Evolutionary conservation across 2,797 vertebrate species (phyloP), one percentile per base, ranked within the genome.

Genomic region (Eulemur rubriventer): DNA sequence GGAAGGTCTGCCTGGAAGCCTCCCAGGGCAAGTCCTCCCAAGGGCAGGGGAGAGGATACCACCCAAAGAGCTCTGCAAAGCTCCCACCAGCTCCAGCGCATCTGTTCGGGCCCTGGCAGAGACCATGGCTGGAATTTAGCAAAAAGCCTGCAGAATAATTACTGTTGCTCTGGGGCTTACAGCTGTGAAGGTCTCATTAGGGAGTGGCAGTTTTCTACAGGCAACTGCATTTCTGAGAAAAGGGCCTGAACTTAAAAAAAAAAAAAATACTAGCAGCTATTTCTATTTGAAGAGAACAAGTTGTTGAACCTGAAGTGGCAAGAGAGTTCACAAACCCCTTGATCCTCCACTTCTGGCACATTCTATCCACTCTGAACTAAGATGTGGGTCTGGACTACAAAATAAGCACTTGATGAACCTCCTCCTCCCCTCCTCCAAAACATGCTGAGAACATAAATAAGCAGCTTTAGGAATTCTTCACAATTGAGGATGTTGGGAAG

Each of bases 151-250:
- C 52, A 80, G 84, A 91, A 57, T 96, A 93, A 96, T 94, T 84
- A 92, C 81, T 89, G 18, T 69, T 92, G 81, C 96, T 90, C 55
- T 97, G 26, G 24, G 46, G 41, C 88, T 16, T 28, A 97, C 98
- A 98, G 97, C 96, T 98, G 98, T 89, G 91, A 79, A 98, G 97
- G 90, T 76, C 96, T 97, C 0, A 0, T 85, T 79, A 98, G 95
- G 93, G 96, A 97, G 97, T 97, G 80, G 94, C 97, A 52, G 30
- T 89, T 0, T 97, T 0, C 94, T 96, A 86, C 96, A 82, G 82
- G 88, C 97, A 97, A 96, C 87, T 90, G 70, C 1, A 0, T 96
- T 84, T 97, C 91, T 84, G 91, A 97, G 94, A 92, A 96, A 96
- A 98, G 90, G 92, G 96, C 94, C 70, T 95, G 89, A 94, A 94